phyloP scores from a whole-genome alignment of 2,797 vertebrate species.

The Gymnodraco acuticeps region DNA sequence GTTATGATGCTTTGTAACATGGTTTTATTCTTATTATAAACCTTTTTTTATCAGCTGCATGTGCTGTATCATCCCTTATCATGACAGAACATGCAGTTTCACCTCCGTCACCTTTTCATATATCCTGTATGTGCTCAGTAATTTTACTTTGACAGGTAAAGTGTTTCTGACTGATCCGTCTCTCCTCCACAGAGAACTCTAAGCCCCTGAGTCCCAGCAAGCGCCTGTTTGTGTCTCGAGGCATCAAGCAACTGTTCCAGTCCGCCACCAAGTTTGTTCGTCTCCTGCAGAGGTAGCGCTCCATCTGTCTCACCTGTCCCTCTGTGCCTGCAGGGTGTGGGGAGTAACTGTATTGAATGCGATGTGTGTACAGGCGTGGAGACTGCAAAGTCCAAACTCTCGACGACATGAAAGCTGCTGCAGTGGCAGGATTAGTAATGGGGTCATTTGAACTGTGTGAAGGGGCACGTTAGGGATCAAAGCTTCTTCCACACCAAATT shows the following conservation, averaged over 20 bases:
- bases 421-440: constrained; percentile 24
- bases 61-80: background rate
- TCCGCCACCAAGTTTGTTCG: constrained; percentile 87
- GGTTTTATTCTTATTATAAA: background rate
- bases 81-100: constrained; percentile 14
- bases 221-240: constrained; percentile 83
- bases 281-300: constrained; percentile 83
- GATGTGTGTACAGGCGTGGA: constrained; percentile 38
- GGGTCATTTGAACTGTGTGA: constrained; percentile 18
- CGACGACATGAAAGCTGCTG: constrained; percentile 46
- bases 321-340: constrained; percentile 25
- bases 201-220: constrained; percentile 78
- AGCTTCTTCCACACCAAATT: background rate
- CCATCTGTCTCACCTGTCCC: constrained; percentile 51
- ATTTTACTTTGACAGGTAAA: constrained; percentile 47
- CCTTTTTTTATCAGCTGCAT: constrained; percentile 4
- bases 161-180: constrained; percentile 50
- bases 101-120: constrained; percentile 15
- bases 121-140: constrained; percentile 2
- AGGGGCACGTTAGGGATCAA: constrained; percentile 20
- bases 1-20: no score
- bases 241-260: constrained; percentile 87
- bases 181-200: constrained; percentile 69
- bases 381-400: constrained; percentile 25
- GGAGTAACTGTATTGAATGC: constrained; percentile 36